Evolutionary conservation across 2,797 vertebrate genomes (phyloP).

Genomic region (Bradypus variegatus): DNA sequence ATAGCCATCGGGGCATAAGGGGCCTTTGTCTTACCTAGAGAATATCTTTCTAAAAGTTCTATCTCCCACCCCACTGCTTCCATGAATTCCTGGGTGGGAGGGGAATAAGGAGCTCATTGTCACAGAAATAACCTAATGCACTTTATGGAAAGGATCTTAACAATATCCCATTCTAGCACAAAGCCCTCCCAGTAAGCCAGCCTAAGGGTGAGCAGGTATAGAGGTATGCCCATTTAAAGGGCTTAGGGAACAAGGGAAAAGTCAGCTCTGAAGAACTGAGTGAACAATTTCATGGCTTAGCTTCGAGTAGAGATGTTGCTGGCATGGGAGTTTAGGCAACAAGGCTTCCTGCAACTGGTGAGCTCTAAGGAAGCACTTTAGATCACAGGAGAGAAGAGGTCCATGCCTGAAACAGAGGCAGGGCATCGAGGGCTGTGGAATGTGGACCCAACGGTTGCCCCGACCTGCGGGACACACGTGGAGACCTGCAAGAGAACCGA

Average conservation of each 20-base stretch:
- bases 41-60: constrained; percentile 13
- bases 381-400: not conserved
- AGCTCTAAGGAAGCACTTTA: not conserved
- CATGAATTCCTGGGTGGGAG: constrained; percentile 4
- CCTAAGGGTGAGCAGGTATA: not conserved
- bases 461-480: too few species aligned
- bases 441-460: not conserved
- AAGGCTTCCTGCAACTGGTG: not conserved
- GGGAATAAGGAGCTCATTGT: constrained; percentile 13
- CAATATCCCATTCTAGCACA: not conserved
- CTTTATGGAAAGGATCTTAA: not conserved
- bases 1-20: not conserved
- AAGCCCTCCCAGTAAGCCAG: not conserved
- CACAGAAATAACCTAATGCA: not conserved
- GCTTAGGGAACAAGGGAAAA: not conserved
- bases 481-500: too few species aligned
- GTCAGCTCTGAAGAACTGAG: not conserved
- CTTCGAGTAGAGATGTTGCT: not conserved
- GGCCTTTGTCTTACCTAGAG: constrained; percentile 31
- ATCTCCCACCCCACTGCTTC: not conserved
- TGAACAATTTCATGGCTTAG: not conserved
- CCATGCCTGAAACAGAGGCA: not conserved
- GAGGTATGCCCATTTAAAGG: not conserved
- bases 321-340: not conserved
- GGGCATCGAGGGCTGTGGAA: not conserved